phyloP scores from a whole-genome alignment of 1,140 invertebrate species.

The Euura saliciscinereae region DNA sequence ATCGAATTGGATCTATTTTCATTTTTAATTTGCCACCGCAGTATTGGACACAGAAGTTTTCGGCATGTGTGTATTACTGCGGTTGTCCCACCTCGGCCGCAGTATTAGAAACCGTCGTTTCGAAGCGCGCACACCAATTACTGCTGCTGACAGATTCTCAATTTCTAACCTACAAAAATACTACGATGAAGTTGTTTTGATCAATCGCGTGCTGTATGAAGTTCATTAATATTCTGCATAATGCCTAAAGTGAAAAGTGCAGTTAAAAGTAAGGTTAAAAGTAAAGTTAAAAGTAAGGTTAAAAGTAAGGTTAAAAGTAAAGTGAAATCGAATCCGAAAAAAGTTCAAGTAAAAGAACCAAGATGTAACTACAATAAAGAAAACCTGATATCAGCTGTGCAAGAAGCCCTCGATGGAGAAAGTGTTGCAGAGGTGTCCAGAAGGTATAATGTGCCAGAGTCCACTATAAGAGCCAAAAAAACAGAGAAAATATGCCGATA shows the following conservation, averaged over 20 bases:
- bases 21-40: neutral
- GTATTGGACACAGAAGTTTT: neutral
- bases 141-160: no score
- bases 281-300: neutral
- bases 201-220: neutral
- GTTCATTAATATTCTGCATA: neutral
- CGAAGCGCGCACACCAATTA: neutral
- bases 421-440: slow-evolving; percentile 13
- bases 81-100: neutral
- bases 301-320: neutral
- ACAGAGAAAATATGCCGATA: slow-evolving; percentile 7
- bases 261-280: neutral
- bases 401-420: slow-evolving; percentile 12
- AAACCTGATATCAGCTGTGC: slow-evolving; percentile 15
- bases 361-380: slow-evolving; percentile 17
- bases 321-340: neutral
- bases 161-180: no score
- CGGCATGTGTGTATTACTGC: neutral
- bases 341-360: neutral
- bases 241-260: no score
- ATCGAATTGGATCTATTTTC: neutral
- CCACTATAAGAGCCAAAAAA: slow-evolving; percentile 24
- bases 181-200: neutral
- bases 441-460: slow-evolving; percentile 20
- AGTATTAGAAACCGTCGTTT: neutral